Conservation (phyloP, 2,888 invertebrate genomes). For the Eupeodes luniger region DNA sequence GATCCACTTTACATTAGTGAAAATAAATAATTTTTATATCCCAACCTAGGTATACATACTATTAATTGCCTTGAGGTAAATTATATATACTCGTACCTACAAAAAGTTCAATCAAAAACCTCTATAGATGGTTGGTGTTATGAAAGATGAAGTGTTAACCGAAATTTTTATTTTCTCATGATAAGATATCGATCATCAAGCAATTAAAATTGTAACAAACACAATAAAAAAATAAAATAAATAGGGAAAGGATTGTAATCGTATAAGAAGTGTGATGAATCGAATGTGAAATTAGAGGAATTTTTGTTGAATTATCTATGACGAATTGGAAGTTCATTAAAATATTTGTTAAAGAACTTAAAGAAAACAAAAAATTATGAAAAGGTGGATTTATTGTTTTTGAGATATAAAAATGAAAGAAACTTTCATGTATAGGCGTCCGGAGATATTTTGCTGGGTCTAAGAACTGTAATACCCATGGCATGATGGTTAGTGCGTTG, state of each 20-base stretch:
- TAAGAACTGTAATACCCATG: too few species aligned
- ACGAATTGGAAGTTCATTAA: constrained; percentile 10
- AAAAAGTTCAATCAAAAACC: constrained; percentile 32
- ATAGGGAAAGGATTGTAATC: constrained; percentile 31
- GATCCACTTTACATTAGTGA: constrained; percentile 45
- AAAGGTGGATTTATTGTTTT: too few species aligned
- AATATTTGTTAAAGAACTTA: background rate
- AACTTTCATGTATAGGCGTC: too few species aligned
- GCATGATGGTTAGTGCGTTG: too few species aligned
- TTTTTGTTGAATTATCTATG: constrained; percentile 24
- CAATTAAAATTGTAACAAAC: constrained; percentile 40
- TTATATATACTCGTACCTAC: background rate
- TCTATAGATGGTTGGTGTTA: constrained; percentile 8
- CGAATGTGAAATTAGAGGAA: constrained; percentile 39
- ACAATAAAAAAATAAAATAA: constrained; percentile 17
- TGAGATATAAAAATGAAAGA: too few species aligned
- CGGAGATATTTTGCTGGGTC: too few species aligned
- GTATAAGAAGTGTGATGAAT: constrained; percentile 35
- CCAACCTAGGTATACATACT: background rate
- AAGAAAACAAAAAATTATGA: too few species aligned
- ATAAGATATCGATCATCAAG: constrained; percentile 39
- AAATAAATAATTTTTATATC: constrained; percentile 65
- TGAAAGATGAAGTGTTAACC: constrained; percentile 39
- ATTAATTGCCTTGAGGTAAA: constrained; percentile 45
- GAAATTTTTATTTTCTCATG: background rate